Conservation (phyloP, 1,140 invertebrate species). For the Diuraphis noxia region DNA sequence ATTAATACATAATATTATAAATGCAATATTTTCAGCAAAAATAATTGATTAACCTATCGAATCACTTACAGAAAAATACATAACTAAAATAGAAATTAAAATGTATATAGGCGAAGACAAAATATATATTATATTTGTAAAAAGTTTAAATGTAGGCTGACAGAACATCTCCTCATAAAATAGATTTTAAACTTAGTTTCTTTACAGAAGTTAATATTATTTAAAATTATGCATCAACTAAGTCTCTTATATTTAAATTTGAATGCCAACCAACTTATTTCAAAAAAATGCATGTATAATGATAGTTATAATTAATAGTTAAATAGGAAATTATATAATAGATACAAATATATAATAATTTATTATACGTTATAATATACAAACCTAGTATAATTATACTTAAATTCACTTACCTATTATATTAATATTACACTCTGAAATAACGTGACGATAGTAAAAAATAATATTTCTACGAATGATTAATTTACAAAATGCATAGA, state of each 20-base stretch:
- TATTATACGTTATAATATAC: too few species aligned
- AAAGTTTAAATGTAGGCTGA: too few species aligned
- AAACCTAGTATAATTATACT: too few species aligned
- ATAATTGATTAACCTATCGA: not conserved
- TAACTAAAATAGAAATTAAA: not conserved
- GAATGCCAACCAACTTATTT: not conserved
- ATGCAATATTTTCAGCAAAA: not conserved
- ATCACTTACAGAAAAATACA: too few species aligned
- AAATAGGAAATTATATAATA: too few species aligned
- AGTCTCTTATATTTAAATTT: not conserved
- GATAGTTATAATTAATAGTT: not conserved
- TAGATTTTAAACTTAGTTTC: not conserved
- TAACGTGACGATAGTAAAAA: too few species aligned
- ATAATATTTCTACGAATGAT: too few species aligned
- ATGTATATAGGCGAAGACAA: too few species aligned
- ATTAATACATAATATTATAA: not conserved
- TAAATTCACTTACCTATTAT: too few species aligned
- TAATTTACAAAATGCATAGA: too few species aligned
- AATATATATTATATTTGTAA: not conserved
- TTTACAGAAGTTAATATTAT: not conserved
- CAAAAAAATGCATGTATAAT: not conserved
- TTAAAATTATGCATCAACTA: not conserved
- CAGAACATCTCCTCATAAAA: not conserved
- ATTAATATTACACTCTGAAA: too few species aligned
- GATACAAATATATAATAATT: too few species aligned